Conservation (phyloP, 2,888 invertebrate species). For the Caenorhabditis sp. region DNA sequence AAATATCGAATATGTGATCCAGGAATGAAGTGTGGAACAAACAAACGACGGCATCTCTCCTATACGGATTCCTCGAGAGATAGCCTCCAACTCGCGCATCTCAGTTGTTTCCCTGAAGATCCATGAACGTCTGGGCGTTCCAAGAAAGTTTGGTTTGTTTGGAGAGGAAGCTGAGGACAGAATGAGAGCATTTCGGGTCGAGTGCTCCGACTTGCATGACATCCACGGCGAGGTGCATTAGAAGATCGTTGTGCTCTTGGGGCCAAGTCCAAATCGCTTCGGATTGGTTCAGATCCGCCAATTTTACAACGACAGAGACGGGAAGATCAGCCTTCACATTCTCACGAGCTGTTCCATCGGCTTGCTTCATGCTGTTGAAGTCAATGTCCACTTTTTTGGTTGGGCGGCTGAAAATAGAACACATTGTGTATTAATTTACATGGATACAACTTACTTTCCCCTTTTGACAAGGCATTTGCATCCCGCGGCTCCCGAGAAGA, state of each 20-base stretch:
- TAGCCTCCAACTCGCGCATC: conserved; percentile 35
- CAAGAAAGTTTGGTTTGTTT: conserved; percentile 67
- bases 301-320: conserved; percentile 5
- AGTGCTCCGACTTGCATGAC: conserved; percentile 38
- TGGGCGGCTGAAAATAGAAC: conserved; percentile 46
- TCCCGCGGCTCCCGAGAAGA: conserved; percentile 49
- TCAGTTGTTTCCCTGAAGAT: conserved; percentile 56
- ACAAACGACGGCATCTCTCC: conserved; percentile 13
- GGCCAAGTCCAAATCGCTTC: conserved; percentile 35
- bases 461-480: conserved; percentile 33
- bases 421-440: not conserved
- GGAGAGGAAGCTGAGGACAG: conserved; percentile 72
- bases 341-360: conserved; percentile 23
- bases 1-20: conserved; percentile 51
- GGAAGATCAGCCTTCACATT: conserved; percentile 47
- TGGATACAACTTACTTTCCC: conserved; percentile 43
- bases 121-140: conserved; percentile 70
- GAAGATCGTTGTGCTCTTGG: conserved; percentile 28
- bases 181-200: conserved; percentile 67
- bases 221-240: conserved; percentile 32
- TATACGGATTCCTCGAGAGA: conserved; percentile 28
- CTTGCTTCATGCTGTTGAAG: conserved; percentile 56
- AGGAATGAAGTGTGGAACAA: conserved; percentile 27
- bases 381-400: conserved; percentile 48
- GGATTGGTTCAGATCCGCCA: conserved; percentile 32